These are phyloP conservation scores for Leucosticte australis DNA, from an alignment of 2,113 vertebrate species.

Conservation along the genomic window DNA sequence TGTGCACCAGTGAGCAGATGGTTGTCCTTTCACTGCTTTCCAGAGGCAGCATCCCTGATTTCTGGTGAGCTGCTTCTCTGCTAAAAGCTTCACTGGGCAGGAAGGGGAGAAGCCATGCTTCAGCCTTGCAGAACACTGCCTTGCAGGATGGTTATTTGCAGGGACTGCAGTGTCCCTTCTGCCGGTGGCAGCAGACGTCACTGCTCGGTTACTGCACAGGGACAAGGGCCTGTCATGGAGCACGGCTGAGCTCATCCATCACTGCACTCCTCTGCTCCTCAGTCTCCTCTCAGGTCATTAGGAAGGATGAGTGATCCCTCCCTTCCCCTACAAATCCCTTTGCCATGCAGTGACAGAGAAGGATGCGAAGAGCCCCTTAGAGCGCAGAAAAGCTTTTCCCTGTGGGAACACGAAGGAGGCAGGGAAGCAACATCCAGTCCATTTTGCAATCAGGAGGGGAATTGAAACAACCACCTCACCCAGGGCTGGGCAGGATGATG, in stretches of 20 bases:
- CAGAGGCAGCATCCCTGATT: not conserved
- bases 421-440: not conserved
- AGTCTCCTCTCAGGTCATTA: not conserved
- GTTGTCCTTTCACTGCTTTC: not conserved
- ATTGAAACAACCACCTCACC: not conserved
- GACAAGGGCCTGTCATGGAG: not conserved
- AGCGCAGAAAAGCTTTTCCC: not conserved
- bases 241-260: constrained; percentile 39
- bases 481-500: not conserved
- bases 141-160: not conserved
- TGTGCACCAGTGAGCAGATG: fast-evolving
- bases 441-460: not conserved
- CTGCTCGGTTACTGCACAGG: not conserved
- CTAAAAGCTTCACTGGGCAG: not conserved
- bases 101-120: not conserved
- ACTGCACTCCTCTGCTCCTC: not conserved
- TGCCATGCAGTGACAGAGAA: not conserved
- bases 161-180: not conserved
- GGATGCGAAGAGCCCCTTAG: not conserved
- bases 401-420: fast-evolving
- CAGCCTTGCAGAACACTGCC: not conserved
- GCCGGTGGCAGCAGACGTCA: not conserved
- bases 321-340: not conserved
- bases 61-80: not conserved
- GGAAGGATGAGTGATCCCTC: constrained; percentile 15